phyloP scores from a whole-genome alignment of 1,140 invertebrate species.

The Conus ventricosus region DNA sequence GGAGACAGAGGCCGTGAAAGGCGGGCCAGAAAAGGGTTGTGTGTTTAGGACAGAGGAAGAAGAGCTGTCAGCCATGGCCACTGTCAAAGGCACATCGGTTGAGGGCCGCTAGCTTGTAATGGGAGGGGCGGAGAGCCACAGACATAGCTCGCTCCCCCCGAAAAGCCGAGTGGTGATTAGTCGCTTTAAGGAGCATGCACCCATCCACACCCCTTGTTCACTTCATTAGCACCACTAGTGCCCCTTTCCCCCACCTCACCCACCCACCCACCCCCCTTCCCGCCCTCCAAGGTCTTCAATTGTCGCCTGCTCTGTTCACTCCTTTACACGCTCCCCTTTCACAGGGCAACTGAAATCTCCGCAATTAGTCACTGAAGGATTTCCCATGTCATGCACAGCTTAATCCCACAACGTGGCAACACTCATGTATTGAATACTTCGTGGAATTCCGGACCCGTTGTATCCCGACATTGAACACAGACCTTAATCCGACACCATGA shows the following conservation, averaged over 20 bases:
- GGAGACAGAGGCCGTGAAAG: neutral
- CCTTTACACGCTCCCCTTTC: neutral
- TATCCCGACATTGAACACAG: too few species aligned
- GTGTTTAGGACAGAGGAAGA: conserved; percentile 19
- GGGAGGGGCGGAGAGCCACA: neutral
- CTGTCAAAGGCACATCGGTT: conserved; percentile 26
- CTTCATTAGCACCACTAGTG: conserved; percentile 28
- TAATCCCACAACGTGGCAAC: too few species aligned
- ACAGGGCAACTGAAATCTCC: too few species aligned
- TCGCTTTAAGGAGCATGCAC: neutral
- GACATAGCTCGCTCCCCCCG: neutral
- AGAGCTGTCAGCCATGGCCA: conserved; percentile 10
- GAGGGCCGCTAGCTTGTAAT: neutral
- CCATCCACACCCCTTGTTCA: conserved; percentile 17
- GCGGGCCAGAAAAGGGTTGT: conserved; percentile 7
- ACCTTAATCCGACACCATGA: too few species aligned
- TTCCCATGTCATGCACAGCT: too few species aligned
- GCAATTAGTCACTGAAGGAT: too few species aligned
- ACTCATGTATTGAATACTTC: too few species aligned
- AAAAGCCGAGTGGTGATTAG: conserved; percentile 21
- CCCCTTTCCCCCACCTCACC: neutral
- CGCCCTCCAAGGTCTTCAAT: neutral
- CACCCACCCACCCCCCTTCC: neutral
- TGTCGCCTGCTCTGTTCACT: too few species aligned
- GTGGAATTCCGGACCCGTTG: too few species aligned